Conservation (phyloP, 2,113 vertebrate species). For the Apteryx owenii region DNA sequence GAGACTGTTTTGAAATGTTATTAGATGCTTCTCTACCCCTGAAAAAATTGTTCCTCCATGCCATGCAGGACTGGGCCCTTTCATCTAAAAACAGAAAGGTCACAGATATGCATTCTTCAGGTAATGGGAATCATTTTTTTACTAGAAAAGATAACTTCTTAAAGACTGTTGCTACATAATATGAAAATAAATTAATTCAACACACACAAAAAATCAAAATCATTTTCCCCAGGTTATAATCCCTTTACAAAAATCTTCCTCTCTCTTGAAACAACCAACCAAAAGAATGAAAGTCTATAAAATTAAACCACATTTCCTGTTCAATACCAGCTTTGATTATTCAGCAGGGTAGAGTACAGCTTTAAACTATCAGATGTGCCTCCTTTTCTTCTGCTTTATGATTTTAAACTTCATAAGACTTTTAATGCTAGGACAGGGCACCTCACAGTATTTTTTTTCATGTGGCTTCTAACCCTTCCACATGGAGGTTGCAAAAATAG, state of each 20-base stretch:
- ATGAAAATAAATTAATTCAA: not conserved
- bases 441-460: not conserved
- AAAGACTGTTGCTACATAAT: not conserved
- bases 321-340: slow-evolving; percentile 17
- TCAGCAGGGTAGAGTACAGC: not conserved
- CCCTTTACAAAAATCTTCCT: not conserved
- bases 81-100: not conserved
- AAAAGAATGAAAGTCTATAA: not conserved
- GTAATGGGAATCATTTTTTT: not conserved
- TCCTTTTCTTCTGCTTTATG: slow-evolving; percentile 11
- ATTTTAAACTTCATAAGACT: slow-evolving; percentile 42
- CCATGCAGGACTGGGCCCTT: not conserved
- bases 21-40: not conserved
- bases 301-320: slow-evolving; percentile 23
- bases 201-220: not conserved
- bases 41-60: not conserved
- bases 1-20: not conserved
- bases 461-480: slow-evolving; percentile 36
- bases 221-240: not conserved
- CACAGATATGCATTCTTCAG: not conserved
- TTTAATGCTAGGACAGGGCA: not conserved
- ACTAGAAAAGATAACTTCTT: not conserved
- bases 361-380: not conserved
- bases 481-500: slow-evolving; percentile 30
- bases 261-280: not conserved